Evolutionary conservation across 2,888 invertebrate species (phyloP).

Genomic region (Amphipyra berbera): DNA sequence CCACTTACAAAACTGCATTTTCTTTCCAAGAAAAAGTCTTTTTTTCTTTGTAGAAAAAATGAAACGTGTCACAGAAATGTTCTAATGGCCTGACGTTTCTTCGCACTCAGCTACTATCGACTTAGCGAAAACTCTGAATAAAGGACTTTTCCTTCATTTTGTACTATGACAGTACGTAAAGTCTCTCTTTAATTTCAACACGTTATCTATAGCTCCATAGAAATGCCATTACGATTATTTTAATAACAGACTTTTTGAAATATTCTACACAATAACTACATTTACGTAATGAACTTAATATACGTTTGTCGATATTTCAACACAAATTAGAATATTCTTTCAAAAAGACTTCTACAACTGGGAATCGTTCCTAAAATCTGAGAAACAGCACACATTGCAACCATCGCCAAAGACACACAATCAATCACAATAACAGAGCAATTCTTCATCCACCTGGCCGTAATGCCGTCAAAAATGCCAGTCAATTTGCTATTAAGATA

Average conservation of each 20-base stretch:
- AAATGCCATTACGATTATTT: too few relatives aligned
- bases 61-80: slow-evolving; percentile 50
- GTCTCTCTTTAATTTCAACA: slow-evolving; percentile 12
- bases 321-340: too few relatives aligned
- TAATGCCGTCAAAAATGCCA: slow-evolving; percentile 39
- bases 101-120: slow-evolving; percentile 54
- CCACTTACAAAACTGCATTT: slow-evolving; percentile 46
- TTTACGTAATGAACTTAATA: too few relatives aligned
- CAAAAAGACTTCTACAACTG: too few relatives aligned
- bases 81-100: slow-evolving; percentile 53
- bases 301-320: too few relatives aligned
- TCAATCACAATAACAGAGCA: slow-evolving; percentile 32
- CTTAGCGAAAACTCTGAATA: slow-evolving; percentile 40
- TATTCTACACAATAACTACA: too few relatives aligned
- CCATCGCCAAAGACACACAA: neutral
- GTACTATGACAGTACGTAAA: slow-evolving; percentile 1
- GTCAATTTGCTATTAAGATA: slow-evolving; percentile 62
- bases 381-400: too few relatives aligned
- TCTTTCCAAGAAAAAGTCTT: slow-evolving; percentile 18
- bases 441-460: slow-evolving; percentile 39
- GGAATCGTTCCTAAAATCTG: too few relatives aligned
- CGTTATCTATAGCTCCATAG: neutral
- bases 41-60: slow-evolving; percentile 32
- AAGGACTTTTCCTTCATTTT: slow-evolving; percentile 37
- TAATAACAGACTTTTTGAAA: too few relatives aligned